Evolutionary conservation across 1,140 invertebrate species (phyloP).

Genomic region (Bombus balteatus): DNA sequence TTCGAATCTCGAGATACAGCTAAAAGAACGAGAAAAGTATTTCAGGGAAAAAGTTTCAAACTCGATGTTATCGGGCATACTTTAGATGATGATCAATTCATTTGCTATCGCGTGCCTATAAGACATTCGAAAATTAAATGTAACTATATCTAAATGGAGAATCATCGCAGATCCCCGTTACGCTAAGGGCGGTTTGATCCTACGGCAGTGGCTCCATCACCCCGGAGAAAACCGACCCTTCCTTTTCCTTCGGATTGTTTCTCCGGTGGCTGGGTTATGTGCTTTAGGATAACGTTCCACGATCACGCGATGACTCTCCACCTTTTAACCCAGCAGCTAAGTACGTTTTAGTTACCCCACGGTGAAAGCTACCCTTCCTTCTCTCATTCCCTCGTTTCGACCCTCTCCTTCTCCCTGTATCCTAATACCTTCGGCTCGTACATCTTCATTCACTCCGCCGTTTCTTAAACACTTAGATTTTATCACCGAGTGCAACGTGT

Average conservation of each 20-base stretch:
- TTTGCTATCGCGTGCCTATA: constrained; percentile 36
- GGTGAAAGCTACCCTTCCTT: constrained; percentile 56
- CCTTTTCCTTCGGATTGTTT: constrained; percentile 68
- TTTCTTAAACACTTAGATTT: constrained; percentile 68
- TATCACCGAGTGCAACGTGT: constrained; percentile 48
- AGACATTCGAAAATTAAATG: constrained; percentile 51
- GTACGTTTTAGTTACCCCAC: constrained; percentile 72
- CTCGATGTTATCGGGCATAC: constrained; percentile 12
- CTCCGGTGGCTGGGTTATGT: constrained; percentile 64
- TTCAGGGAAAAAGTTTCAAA: background rate
- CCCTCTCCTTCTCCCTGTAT: constrained; percentile 2
- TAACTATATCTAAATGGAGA: constrained; percentile 59
- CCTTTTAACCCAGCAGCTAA: constrained; percentile 74
- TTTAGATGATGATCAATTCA: constrained; percentile 47
- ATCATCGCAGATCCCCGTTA: constrained; percentile 50
- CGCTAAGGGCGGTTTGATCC: constrained; percentile 45
- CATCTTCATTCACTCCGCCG: constrained; percentile 66
- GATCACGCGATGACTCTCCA: constrained; percentile 76
- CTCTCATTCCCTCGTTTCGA: background rate
- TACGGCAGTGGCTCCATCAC: constrained; percentile 34
- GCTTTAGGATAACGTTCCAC: constrained; percentile 76
- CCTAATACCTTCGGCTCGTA: constrained; percentile 60
- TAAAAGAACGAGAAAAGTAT: constrained; percentile 13
- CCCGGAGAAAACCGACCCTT: constrained; percentile 51
- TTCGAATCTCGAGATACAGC: background rate